Evolutionary conservation across 2,797 vertebrate species (phyloP).

Genomic region (Dallia pectoralis): DNA sequence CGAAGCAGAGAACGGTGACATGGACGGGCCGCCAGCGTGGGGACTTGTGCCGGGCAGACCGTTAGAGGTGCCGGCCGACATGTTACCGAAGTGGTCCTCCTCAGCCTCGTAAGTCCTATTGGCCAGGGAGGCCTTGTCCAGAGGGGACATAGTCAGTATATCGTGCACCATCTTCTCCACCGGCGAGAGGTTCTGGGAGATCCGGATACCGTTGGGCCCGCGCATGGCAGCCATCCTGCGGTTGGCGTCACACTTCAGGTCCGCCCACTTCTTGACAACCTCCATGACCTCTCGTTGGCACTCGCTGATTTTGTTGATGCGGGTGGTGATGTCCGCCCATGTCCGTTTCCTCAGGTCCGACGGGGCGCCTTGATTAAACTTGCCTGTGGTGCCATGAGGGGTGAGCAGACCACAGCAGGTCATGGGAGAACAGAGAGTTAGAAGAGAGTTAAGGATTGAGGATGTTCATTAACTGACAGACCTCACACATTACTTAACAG

Average conservation of each 20-base stretch:
- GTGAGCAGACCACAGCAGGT: not conserved
- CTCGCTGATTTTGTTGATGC: slow-evolving; percentile 58
- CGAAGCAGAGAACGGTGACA: slow-evolving; percentile 6
- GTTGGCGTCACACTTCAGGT: slow-evolving; percentile 78
- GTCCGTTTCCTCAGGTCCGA: slow-evolving; percentile 52
- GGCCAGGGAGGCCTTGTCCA: not conserved
- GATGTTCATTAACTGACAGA: not conserved
- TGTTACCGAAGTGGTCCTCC: slow-evolving; percentile 25
- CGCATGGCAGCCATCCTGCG: slow-evolving; percentile 66
- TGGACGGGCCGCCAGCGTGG: slow-evolving; percentile 14
- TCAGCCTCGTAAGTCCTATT: slow-evolving; percentile 39
- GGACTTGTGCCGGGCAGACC: slow-evolving; percentile 18
- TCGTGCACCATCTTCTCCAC: slow-evolving; percentile 77
- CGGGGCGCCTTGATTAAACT: slow-evolving; percentile 52
- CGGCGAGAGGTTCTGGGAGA: slow-evolving; percentile 65
- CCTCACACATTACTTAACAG: not conserved
- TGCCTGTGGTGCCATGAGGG: slow-evolving; percentile 34
- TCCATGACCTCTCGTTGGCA: slow-evolving; percentile 56
- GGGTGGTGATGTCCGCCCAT: slow-evolving; percentile 48
- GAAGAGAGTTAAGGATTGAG: not conserved
- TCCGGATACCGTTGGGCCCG: slow-evolving; percentile 46
- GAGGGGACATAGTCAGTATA: slow-evolving; percentile 72
- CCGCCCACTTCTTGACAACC: slow-evolving; percentile 81
- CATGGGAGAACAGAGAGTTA: not conserved
- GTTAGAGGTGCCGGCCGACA: slow-evolving; percentile 34